Evolutionary conservation across 2,113 vertebrate species (phyloP).

Genomic region (Xenopus tropicalis): DNA sequence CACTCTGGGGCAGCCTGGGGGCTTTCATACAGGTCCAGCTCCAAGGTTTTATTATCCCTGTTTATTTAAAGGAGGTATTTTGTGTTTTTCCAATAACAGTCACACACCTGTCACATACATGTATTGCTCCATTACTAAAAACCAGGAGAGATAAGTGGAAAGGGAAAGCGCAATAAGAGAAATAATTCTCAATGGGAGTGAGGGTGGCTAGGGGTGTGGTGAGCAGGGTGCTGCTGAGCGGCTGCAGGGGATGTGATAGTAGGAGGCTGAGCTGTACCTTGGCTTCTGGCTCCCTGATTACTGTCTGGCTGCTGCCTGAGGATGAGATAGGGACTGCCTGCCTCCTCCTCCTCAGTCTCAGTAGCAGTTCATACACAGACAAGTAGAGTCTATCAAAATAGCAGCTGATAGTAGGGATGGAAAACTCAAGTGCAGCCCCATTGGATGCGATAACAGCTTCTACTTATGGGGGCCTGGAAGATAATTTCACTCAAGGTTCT

Average conservation of each 20-base stretch:
- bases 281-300: constrained; percentile 29
- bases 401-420: constrained; percentile 19
- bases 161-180: no score
- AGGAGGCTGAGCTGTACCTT: constrained; percentile 17
- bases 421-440: constrained; percentile 28
- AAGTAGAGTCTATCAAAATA: constrained; percentile 11
- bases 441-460: constrained; percentile 9
- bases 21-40: no score
- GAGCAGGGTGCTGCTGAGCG: constrained; percentile 21
- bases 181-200: not conserved
- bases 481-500: constrained; percentile 11
- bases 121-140: no score
- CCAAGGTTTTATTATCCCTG: no score
- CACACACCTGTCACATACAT: no score
- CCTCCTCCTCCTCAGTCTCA: constrained; percentile 5
- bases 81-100: no score
- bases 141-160: no score
- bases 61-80: no score
- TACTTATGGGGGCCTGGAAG: constrained; percentile 12
- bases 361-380: constrained; percentile 31
- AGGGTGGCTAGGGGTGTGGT: constrained; percentile 29
- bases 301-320: constrained; percentile 35
- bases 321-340: constrained; percentile 42
- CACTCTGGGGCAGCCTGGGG: no score
- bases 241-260: constrained; percentile 37